These are phyloP conservation scores for Temnopleurus reevesii DNA, from an alignment of 53 echinoderm and acorn worm species.

Conservation along the genomic window DNA sequence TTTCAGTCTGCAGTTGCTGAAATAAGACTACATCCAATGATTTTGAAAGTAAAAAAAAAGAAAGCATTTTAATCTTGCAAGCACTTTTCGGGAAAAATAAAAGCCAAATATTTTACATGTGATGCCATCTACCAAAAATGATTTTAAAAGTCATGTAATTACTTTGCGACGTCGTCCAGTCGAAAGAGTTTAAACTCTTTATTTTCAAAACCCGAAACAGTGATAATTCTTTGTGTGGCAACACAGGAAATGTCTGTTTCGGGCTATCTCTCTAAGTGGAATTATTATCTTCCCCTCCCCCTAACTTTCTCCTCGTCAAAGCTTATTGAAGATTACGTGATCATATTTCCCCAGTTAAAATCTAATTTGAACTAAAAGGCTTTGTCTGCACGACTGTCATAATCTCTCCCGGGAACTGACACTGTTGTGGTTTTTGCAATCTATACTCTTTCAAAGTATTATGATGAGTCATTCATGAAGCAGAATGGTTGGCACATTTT, in stretches of 20 bases:
- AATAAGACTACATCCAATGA: too few relatives aligned
- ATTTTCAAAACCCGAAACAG: too few relatives aligned
- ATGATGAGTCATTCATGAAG: neutral
- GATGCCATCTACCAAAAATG: too few relatives aligned
- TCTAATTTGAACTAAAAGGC: neutral
- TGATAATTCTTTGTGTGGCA: neutral
- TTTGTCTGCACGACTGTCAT: constrained; percentile 16
- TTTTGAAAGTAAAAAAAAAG: too few relatives aligned
- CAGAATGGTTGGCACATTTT: constrained; percentile 10
- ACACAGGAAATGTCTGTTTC: constrained; percentile 11
- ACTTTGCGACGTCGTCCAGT: too few relatives aligned
- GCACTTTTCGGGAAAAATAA: too few relatives aligned
- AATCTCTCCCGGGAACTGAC: neutral
- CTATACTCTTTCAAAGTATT: neutral
- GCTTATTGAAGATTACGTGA: constrained; percentile 29
- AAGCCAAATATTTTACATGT: too few relatives aligned
- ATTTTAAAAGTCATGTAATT: too few relatives aligned
- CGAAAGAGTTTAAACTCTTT: too few relatives aligned
- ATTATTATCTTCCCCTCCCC: constrained; percentile 4
- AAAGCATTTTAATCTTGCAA: too few relatives aligned
- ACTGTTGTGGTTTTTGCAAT: neutral
- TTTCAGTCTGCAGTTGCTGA: too few relatives aligned
- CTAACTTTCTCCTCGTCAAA: constrained; percentile 2
- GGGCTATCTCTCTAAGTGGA: neutral
- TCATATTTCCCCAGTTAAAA: constrained; percentile 21